Base-by-base conservation (phyloP, 2,888 invertebrate species). In the Leucoma salicis region DNA sequence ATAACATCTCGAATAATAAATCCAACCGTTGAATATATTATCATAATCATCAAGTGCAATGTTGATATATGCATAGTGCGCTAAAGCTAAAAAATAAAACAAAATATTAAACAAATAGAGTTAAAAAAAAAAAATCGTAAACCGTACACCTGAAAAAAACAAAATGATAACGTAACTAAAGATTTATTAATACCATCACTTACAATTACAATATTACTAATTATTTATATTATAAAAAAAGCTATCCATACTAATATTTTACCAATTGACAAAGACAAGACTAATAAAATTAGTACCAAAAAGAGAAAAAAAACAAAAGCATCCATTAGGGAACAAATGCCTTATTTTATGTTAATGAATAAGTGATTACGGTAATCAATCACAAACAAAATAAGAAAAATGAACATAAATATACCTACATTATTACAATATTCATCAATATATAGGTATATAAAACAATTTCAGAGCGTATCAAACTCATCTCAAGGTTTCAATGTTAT, bases 371-470 rank as follows among this genome's bases (percentile, higher is more conserved):
- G 4, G 18, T 18, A 25, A 27, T 27, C 27, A n/a, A n/a, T 21
- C 8, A 21, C 21, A 21, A 27, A 11, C n/a, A 32, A 33, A 24
- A 11, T 15, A 8, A 3, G 11, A 28, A 40, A 14, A 14, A 37
- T 12, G 39, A 37, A 43, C 33, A 39, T 33, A 43, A 31, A 39
- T 15, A 28, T 58, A 56, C 50, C 42, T 60, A 46, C 43, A 44
- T 16, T 39, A 35, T 31, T 36, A 18, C 25, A 43, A 12, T 18
- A 42, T 4, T 37, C 11, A 42, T 34, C 27, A 48, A 45, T 12
- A 24, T n/a, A n/a, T n/a, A n/a, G n/a, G n/a, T n/a, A n/a, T n/a
- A n/a, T 34, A 44, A n/a, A 33, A 33, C 8, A 45, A 41, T 35
- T 21, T 24, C 7, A 24, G 29, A 13, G 31, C 12, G n/a, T n/a